Percentiles rank a stretch among this genome's conserved stretches.
These are phyloP conservation scores for Meda fulgida DNA, from an alignment of 2,797 vertebrate species.

Conservation along the genomic window DNA sequence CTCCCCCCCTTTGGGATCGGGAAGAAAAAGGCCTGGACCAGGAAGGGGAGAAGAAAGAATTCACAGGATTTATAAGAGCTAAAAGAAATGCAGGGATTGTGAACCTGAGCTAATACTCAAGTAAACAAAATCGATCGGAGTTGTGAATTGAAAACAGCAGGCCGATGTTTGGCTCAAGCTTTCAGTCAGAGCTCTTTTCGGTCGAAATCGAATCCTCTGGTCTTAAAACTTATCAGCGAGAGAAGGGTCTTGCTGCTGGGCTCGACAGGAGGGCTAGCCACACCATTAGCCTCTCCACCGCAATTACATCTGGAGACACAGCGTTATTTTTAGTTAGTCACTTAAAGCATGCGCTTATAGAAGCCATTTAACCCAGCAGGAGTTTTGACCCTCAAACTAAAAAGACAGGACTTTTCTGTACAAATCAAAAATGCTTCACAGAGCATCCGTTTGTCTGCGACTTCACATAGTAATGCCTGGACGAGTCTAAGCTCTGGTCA, in stretches of 20 bases:
- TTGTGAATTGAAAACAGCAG: slow-evolving; percentile 72
- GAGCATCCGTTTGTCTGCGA: slow-evolving; percentile 22
- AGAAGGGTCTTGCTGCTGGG: slow-evolving; percentile 46
- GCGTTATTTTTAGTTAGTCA: slow-evolving; percentile 59
- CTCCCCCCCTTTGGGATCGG: slow-evolving; percentile 43
- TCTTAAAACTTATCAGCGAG: slow-evolving; percentile 55
- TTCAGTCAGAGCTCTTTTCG: slow-evolving; percentile 51
- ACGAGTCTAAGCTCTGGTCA: slow-evolving; percentile 39
- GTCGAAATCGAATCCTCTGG: slow-evolving; percentile 55
- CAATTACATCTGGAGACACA: slow-evolving; percentile 56
- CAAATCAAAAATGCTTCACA: slow-evolving; percentile 53
- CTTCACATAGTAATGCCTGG: not conserved
- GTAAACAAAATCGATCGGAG: slow-evolving; percentile 77
- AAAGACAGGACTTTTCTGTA: slow-evolving; percentile 21
- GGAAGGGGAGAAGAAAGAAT: not conserved
- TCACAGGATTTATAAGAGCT: slow-evolving; percentile 18
- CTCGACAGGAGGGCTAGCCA: slow-evolving; percentile 51
- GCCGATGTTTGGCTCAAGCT: slow-evolving; percentile 44
- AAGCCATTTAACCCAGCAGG: slow-evolving; percentile 49
- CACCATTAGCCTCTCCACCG: slow-evolving; percentile 56
- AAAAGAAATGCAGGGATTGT: slow-evolving; percentile 23
- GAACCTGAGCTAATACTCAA: slow-evolving; percentile 66
- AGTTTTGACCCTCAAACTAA: slow-evolving; percentile 23
- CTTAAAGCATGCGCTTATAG: slow-evolving; percentile 59
- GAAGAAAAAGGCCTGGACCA: slow-evolving; percentile 50